A percentile compares a stretch with the other conserved stretches of the same genome.
Evolutionary conservation across 1,140 invertebrate species (phyloP).

Genomic region (Marisa cornuarietis): DNA sequence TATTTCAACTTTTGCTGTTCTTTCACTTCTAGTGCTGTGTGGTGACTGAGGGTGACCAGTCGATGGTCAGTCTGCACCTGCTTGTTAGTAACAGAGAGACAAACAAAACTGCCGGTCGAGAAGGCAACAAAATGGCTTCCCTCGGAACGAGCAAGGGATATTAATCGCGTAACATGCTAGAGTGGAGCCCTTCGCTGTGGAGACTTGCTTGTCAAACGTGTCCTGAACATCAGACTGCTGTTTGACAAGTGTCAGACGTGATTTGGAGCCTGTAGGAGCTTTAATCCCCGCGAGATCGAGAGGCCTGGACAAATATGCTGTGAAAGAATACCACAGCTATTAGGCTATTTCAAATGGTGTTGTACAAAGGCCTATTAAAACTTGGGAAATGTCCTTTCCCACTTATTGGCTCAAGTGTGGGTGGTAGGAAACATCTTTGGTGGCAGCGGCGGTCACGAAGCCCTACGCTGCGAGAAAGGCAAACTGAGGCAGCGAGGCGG

Average conservation of each 20-base stretch:
- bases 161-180: neutral
- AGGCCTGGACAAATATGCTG: slow-evolving; percentile 1
- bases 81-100: neutral
- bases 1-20: too few relatives aligned
- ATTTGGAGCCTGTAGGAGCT: neutral
- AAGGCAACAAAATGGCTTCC: too few relatives aligned
- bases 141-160: neutral
- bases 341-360: slow-evolving; percentile 17
- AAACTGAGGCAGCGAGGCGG: too few relatives aligned
- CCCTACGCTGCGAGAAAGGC: too few relatives aligned
- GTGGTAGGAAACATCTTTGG: too few relatives aligned
- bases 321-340: slow-evolving; percentile 1
- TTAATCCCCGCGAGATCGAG: slow-evolving; percentile 14
- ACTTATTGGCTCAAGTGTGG: too few relatives aligned
- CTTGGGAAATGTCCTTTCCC: neutral
- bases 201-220: too few relatives aligned
- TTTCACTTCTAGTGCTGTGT: too few relatives aligned
- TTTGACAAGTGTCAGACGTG: slow-evolving; percentile 20
- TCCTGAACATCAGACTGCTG: slow-evolving; percentile 5
- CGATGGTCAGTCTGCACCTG: neutral
- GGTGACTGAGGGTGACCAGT: neutral
- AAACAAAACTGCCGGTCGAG: neutral
- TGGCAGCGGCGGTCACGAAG: too few relatives aligned
- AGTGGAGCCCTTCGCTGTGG: neutral
- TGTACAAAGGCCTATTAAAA: slow-evolving; percentile 22